Percentiles rank a stretch among this genome's conserved stretches.
phyloP scores from a whole-genome alignment of 2,113 vertebrate genomes.

The zebrafish (Danio rerio) region DNA sequence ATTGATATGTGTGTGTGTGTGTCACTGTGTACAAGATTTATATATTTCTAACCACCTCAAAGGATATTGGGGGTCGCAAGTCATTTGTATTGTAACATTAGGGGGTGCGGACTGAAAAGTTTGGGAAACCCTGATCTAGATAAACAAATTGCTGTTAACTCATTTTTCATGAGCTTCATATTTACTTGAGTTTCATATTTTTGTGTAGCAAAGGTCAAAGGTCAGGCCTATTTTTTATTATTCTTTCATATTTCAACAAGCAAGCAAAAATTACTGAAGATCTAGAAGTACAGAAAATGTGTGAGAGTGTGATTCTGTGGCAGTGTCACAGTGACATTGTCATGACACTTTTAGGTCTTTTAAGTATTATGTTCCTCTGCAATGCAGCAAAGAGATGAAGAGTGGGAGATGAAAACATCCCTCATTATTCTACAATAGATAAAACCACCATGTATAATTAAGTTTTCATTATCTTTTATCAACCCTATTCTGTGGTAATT shows the following conservation, averaged over 20 bases:
- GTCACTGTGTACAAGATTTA: no score
- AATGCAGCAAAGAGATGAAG: slow-evolving; percentile 39
- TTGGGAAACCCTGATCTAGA: no score
- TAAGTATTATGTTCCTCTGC: slow-evolving; percentile 38
- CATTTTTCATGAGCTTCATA: no score
- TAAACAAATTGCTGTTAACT: no score
- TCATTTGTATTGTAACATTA: no score
- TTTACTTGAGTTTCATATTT: no score
- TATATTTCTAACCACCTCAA: no score
- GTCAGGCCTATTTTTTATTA: not conserved
- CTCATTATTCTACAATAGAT: not conserved
- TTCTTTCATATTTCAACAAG: not conserved
- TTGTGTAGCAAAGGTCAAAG: no score
- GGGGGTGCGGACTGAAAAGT: no score
- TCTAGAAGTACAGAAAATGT: slow-evolving; percentile 16
- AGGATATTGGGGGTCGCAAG: no score
- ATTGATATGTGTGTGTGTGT: no score
- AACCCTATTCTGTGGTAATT: not conserved
- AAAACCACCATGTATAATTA: not conserved
- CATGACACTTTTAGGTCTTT: slow-evolving; percentile 53
- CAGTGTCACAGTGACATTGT: slow-evolving; percentile 54
- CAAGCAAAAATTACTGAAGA: not conserved
- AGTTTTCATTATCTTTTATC: not conserved
- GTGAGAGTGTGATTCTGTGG: not conserved
- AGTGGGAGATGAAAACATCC: not conserved